Evolutionary conservation across 2,888 invertebrate species (phyloP).

Genomic region (Uropetala carovei): DNA sequence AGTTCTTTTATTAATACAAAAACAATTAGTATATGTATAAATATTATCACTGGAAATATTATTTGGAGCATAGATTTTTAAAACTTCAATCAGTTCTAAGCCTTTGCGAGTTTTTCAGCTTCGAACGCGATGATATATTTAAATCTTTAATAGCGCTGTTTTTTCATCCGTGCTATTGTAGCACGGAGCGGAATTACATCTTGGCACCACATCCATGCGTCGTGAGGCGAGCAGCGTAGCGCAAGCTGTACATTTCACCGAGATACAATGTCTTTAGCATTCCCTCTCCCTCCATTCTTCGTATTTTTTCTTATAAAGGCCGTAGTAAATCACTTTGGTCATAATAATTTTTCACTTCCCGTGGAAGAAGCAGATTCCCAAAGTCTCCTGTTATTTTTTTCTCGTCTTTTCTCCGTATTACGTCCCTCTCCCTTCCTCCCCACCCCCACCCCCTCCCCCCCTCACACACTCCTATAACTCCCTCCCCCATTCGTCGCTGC

Average conservation of each 20-base stretch:
- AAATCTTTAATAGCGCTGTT: background rate
- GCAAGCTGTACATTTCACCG: constrained; percentile 25
- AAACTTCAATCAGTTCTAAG: too few relatives aligned
- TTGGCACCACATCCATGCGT: background rate
- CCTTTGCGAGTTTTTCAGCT: too few relatives aligned
- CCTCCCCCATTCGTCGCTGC: too few relatives aligned
- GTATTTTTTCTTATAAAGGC: constrained; percentile 42
- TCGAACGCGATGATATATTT: too few relatives aligned
- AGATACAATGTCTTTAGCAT: constrained; percentile 35
- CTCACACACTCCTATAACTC: background rate
- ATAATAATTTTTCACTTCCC: constrained; percentile 63
- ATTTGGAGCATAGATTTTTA: too few relatives aligned
- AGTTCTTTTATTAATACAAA: too few relatives aligned
- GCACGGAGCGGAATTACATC: background rate
- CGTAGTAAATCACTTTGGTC: constrained; percentile 57
- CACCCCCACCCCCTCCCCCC: background rate
- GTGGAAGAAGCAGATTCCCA: constrained; percentile 44
- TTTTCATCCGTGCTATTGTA: background rate
- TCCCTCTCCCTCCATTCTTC: background rate
- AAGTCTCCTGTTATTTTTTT: constrained; percentile 49
- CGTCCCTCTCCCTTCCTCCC: background rate
- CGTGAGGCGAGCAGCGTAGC: too few relatives aligned
- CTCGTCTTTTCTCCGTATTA: background rate
- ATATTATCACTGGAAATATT: too few relatives aligned
- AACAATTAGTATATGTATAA: too few relatives aligned